A percentile compares a stretch with the other conserved stretches of the same genome.
Evolutionary conservation across 2,797 vertebrate species (phyloP).

Genomic region (Parotocinclus haroldoi): DNA sequence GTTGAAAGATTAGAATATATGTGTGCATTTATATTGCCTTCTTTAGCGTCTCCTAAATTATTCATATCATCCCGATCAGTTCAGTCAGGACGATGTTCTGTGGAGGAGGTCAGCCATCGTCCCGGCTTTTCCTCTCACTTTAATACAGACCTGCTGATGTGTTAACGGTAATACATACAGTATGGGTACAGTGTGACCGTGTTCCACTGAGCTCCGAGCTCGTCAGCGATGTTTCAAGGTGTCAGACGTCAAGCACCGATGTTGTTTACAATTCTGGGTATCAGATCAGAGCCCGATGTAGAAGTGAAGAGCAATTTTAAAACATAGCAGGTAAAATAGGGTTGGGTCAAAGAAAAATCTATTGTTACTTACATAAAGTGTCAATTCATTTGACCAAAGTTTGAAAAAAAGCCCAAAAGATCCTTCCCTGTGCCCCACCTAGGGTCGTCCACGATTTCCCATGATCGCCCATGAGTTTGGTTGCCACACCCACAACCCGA

Average conservation of each 20-base stretch:
- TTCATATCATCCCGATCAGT: constrained; percentile 74
- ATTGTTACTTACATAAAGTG: too few relatives aligned
- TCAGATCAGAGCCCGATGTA: constrained; percentile 37
- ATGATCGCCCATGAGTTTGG: too few relatives aligned
- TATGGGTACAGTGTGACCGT: constrained; percentile 42
- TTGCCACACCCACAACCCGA: too few relatives aligned
- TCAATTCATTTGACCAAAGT: too few relatives aligned
- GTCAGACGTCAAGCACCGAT: constrained; percentile 55
- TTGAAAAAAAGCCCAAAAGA: too few relatives aligned
- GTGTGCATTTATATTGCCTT: constrained; percentile 82
- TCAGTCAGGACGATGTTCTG: constrained; percentile 63
- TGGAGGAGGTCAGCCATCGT: constrained; percentile 59
- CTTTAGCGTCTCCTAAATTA: constrained; percentile 76
- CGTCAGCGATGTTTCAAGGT: constrained; percentile 54
- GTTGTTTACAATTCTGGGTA: constrained; percentile 53
- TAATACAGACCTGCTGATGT: constrained; percentile 63
- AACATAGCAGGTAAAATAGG: too few relatives aligned
- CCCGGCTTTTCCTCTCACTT: constrained; percentile 59
- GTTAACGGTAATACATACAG: constrained; percentile 56
- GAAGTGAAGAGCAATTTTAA: too few relatives aligned
- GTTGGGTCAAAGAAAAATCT: too few relatives aligned
- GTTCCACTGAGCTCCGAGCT: constrained; percentile 55
- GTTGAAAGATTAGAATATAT: constrained; percentile 72
- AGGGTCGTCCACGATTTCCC: too few relatives aligned
- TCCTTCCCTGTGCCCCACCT: too few relatives aligned